Percentiles rank a stretch among this genome's conserved stretches.
These are phyloP conservation scores for Sinocyclocheilus rhinocerous DNA, from an alignment of 2,113 vertebrate genomes.

Conservation along the genomic window DNA sequence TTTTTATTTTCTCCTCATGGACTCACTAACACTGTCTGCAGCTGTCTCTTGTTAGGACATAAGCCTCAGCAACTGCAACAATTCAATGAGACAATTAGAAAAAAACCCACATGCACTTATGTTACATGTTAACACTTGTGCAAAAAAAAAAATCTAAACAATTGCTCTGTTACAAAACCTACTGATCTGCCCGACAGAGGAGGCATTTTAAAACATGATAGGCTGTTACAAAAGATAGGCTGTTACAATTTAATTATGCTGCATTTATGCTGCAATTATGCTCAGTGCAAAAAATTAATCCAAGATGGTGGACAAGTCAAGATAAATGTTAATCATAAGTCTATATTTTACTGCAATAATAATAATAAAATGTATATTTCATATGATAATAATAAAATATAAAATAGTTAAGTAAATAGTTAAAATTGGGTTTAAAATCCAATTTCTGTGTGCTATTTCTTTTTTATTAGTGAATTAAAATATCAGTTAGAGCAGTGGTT, in stretches of 20 bases:
- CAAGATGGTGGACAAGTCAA: not conserved
- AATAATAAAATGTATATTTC: not conserved
- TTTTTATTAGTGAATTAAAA: not conserved
- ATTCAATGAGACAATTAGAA: slow-evolving; percentile 18
- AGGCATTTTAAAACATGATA: not conserved
- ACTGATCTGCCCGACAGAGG: too few species aligned
- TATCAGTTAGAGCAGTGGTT: not conserved
- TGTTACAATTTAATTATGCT: not conserved
- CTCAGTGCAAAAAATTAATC: not conserved
- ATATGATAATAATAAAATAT: too few species aligned
- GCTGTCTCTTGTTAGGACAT: slow-evolving; percentile 40
- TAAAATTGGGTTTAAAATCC: too few species aligned
- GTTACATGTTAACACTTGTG: slow-evolving; percentile 6
- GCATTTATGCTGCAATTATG: not conserved
- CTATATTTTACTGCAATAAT: not conserved
- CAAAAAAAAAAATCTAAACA: not conserved
- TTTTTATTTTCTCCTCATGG: not conserved
- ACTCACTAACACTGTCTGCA: slow-evolving; percentile 13
- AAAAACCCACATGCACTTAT: not conserved
- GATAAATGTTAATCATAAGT: not conserved
- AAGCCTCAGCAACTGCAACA: slow-evolving; percentile 4
- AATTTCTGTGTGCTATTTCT: too few species aligned
- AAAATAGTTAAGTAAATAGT: too few species aligned
- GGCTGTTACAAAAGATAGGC: too few species aligned
- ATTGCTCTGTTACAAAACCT: not conserved